Percentiles rank a stretch among this genome's conserved stretches.
Conservation (phyloP, 2,888 invertebrate genomes). For the Stenichneumon culpator region DNA sequence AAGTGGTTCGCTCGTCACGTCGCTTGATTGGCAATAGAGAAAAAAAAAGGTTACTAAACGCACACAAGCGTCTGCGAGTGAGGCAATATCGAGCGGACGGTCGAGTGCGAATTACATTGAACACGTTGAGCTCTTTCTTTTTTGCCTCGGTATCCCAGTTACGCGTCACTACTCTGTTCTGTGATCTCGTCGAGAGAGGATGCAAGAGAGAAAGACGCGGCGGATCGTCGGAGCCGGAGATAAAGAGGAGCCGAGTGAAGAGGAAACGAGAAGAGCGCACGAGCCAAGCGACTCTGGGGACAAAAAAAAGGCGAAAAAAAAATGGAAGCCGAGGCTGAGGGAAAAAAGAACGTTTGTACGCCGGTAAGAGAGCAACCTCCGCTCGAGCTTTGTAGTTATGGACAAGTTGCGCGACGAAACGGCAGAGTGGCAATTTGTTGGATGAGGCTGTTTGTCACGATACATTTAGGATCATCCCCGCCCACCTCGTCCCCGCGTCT, state of each 20-base stretch:
- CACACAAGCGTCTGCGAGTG: background rate
- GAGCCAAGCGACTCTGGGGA: constrained; percentile 24
- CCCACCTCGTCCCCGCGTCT: constrained; percentile 30
- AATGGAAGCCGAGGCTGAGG: constrained; percentile 29
- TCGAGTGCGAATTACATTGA: constrained; percentile 46
- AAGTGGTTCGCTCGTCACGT: constrained; percentile 16
- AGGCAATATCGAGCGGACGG: constrained; percentile 29
- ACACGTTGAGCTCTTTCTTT: constrained; percentile 34
- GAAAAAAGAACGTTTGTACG: constrained; percentile 18
- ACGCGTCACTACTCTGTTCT: constrained; percentile 69
- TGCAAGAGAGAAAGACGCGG: constrained; percentile 66
- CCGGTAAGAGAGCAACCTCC: constrained; percentile 72
- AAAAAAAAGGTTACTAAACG: constrained; percentile 1
- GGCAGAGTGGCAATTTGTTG: constrained; percentile 79
- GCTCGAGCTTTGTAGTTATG: constrained; percentile 76
- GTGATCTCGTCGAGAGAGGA: constrained; percentile 70
- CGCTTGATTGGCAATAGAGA: constrained; percentile 28
- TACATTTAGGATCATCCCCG: constrained; percentile 73
- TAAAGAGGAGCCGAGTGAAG: constrained; percentile 39
- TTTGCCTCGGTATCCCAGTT: constrained; percentile 30
- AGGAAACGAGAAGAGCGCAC: constrained; percentile 63
- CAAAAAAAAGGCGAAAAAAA: constrained; percentile 27
- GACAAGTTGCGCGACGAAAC: constrained; percentile 73
- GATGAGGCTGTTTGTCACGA: constrained; percentile 74
- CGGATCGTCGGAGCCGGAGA: constrained; percentile 19